Base-by-base conservation (phyloP, 2,113 vertebrate species). In the Piprites chloris region DNA sequence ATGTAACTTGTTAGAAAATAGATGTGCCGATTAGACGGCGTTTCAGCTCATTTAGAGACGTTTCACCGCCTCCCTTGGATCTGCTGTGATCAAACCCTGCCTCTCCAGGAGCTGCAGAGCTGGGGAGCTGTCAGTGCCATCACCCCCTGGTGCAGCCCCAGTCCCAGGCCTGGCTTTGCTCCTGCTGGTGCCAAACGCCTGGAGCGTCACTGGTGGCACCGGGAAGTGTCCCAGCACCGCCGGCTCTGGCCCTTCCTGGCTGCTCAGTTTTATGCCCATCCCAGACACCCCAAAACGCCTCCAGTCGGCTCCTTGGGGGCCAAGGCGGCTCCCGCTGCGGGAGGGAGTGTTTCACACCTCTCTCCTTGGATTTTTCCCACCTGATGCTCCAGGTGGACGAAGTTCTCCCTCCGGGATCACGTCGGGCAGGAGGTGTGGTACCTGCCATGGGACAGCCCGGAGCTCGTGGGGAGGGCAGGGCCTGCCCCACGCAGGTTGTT, bases 1-100 rank as follows among this genome's bases (percentile, higher is more conserved):
- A 66, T 67, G 93, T 74, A 94, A 88, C 93, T 74, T 81, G 90
- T 90, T 85, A 88, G 93, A 27, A 85, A 93, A 85, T 55, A 85
- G 90, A 90, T 69, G 79, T 74, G 90, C 87, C 84, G 59, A 82
- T 93, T 90, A 90, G 75, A 19, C 61, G 4, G 41, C 46, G 6
- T 74, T 82, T 85, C 80, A 66, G 83, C 75, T 88, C 93, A 8
- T 85, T 91, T 82, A 85, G 75, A 68, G 75, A 61, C 35, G 0
- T 85, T 75, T 93, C 74, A 73, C 37, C 2, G 9, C 56, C 87
- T 86, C 71, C 0, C 87, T 96, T 82, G 87, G 95, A 93, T 91
- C 90, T 91, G 87, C 90, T 1, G 41, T 81, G 66, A 90, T 88
- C 84, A 90, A 78, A 92, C 47, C 5, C 59, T 35, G 63, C 53